These are phyloP conservation scores for Syritta pipiens DNA, from an alignment of 2,888 invertebrate genomes.

Conservation along the genomic window DNA sequence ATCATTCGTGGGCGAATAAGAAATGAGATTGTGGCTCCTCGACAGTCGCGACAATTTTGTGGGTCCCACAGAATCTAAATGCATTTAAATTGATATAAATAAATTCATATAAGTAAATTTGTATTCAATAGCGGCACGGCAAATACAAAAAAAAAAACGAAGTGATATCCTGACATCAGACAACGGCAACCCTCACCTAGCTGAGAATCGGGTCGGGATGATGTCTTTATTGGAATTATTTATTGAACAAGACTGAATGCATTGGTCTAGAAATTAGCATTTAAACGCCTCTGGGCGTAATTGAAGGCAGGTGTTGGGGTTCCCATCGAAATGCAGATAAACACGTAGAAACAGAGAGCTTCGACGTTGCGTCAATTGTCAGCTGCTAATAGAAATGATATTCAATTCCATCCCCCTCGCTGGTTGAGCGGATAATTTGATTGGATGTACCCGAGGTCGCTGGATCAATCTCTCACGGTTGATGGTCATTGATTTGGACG, in stretches of 20 bases:
- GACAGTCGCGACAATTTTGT: constrained; percentile 63
- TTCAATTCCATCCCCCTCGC: no score
- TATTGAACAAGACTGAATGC: constrained; percentile 41
- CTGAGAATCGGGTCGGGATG: not conserved
- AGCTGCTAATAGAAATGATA: not conserved
- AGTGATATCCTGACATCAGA: constrained; percentile 35
- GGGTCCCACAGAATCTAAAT: constrained; percentile 53
- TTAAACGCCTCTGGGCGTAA: constrained; percentile 53
- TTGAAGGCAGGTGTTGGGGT: constrained; percentile 48
- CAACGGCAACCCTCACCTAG: no score
- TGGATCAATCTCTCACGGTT: no score
- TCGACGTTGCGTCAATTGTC: no score
- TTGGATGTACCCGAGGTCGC: no score
- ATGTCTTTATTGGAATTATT: constrained; percentile 56
- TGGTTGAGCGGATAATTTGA: no score
- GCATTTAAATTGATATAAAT: constrained; percentile 47
- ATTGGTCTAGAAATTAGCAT: constrained; percentile 56
- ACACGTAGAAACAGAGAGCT: no score
- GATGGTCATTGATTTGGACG: no score
- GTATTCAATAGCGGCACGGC: constrained; percentile 39
- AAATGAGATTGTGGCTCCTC: constrained; percentile 27
- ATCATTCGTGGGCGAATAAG: constrained; percentile 7
- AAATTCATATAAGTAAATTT: constrained; percentile 38
- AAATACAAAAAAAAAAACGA: not conserved
- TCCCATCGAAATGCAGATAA: constrained; percentile 62